Base-by-base conservation (phyloP, 2,113 vertebrate species). In the Cyprinodon brontotheroides region DNA sequence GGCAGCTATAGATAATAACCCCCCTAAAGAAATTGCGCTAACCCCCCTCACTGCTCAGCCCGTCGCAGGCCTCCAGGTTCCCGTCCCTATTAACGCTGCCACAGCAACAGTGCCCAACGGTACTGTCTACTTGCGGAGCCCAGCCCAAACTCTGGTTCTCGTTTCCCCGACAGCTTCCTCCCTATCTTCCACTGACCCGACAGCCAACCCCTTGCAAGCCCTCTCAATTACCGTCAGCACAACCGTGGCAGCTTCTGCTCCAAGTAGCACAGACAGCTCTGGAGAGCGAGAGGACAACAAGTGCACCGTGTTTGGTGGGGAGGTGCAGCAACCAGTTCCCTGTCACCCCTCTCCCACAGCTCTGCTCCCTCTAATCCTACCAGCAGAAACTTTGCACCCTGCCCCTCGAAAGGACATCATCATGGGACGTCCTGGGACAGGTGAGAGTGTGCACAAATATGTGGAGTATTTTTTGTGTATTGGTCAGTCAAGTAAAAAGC, bases 361-460 rank as follows among this genome's bases (percentile, higher is more conserved):
- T 65, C 92, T 97, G 81, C 92, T 97, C 78, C 96, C 96, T 1
- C 93, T 97, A 73, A 95, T 97, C 80, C 95, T 97, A 72, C 96
- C 96, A 17, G 93, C 94, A 4, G 95, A 95, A 87, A 95, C 92
- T 70, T 92, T 94, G 81, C 96, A 97, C 78, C 96, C 96, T 0
- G 93, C 93, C 2, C 96, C 96, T 15, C 95, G 96, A 82, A 97
- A 96, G 86, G 96, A 97, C 86, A 95, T 97, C 89, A 96, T 97
- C 87, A 97, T 97, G 95, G 96, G 96, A 80, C 94, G 96, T 22
- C 96, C 96, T 22, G 96, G 96, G 78, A 97, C 96, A 92, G 96
- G 96, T 97, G 95, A 95, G 94, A 82, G 29, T 37, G 43, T 11
- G 41, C 80, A 14, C 48, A 62, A 63, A 57, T 22, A 20, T 76